Percentiles rank a stretch among this genome's conserved stretches.
phyloP scores from a whole-genome alignment of 2,113 vertebrate species.

The Onychostoma macrolepis region DNA sequence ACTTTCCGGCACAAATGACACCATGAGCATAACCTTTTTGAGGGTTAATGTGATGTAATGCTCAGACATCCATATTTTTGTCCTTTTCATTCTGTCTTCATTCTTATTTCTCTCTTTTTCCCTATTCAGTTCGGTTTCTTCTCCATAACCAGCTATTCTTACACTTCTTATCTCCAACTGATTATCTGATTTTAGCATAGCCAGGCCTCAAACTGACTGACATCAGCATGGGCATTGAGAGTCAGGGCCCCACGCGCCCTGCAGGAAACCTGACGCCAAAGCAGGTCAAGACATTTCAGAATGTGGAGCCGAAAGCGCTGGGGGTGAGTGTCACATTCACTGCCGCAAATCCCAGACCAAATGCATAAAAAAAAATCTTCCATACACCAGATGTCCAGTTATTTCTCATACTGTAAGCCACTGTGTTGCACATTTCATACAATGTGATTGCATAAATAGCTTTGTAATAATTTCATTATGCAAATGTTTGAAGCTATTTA shows the following conservation, averaged over 20 bases:
- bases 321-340: constrained; percentile 67
- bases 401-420: not conserved
- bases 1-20: not conserved
- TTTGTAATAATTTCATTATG: not conserved
- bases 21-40: not conserved
- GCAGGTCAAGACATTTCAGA: constrained; percentile 71
- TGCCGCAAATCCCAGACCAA: not conserved
- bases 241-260: constrained; percentile 62
- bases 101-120: not conserved
- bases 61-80: not conserved
- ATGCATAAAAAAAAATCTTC: not conserved
- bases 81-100: not conserved
- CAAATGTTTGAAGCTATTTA: not conserved
- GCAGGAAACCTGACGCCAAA: constrained; percentile 61
- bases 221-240: constrained; percentile 67
- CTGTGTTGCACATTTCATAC: not conserved
- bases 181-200: not conserved
- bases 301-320: constrained; percentile 79
- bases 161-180: not conserved
- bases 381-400: not conserved
- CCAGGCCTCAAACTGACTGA: not conserved
- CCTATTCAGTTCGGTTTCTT: not conserved
- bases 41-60: not conserved
- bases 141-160: not conserved
- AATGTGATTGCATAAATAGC: not conserved